phyloP scores from a whole-genome alignment of 2,113 vertebrate species.

The Heloderma charlesbogerti region DNA sequence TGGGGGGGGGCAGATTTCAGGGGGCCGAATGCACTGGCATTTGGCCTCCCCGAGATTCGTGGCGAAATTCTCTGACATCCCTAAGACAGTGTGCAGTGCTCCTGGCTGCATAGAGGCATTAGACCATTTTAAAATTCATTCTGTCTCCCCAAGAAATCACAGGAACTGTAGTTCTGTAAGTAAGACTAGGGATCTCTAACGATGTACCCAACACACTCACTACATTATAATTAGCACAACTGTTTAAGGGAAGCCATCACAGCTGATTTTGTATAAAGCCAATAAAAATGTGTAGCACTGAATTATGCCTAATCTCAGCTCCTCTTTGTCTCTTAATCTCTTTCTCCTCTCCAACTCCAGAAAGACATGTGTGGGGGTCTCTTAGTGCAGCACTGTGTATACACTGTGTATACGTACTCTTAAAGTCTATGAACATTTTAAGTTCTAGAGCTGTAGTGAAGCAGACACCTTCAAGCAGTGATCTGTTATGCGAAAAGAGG shows the following conservation, averaged over 20 bases:
- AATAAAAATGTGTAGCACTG: background rate
- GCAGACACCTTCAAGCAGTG: background rate
- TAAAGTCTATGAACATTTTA: background rate
- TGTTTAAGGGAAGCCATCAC: background rate
- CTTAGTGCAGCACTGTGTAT: too few species aligned
- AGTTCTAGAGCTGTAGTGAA: background rate
- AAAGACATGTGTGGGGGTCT: too few species aligned
- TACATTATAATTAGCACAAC: background rate
- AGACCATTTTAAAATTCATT: background rate
- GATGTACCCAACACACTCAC: too few species aligned
- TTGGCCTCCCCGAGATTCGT: too few species aligned
- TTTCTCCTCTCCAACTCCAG: background rate
- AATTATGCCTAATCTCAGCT: background rate
- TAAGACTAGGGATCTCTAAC: too few species aligned
- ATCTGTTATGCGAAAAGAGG: too few species aligned
- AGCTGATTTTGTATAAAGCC: background rate
- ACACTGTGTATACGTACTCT: too few species aligned
- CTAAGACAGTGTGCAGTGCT: background rate
- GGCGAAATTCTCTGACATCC: too few species aligned
- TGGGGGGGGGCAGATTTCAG: too few species aligned
- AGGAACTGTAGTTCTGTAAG: too few species aligned
- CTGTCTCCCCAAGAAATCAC: too few species aligned
- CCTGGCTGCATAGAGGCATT: background rate
- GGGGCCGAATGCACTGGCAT: too few species aligned
- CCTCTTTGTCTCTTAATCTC: background rate